Percentiles rank a stretch among this genome's conserved stretches.
phyloP scores from a whole-genome alignment of 2,797 vertebrate species.

The Acrossocheilus wenchowensis region DNA sequence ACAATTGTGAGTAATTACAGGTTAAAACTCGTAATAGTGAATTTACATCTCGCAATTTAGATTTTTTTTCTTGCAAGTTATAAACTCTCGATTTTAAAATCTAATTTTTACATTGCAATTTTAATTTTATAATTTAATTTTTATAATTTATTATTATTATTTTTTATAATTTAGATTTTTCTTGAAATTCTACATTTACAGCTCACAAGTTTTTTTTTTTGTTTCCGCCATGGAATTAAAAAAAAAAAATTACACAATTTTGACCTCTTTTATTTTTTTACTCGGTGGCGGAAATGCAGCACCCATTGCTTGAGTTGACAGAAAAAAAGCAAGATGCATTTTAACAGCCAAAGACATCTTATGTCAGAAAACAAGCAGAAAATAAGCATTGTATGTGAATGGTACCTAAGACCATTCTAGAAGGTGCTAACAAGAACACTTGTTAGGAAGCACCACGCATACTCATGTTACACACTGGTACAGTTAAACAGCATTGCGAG shows the following conservation, averaged over 20 bases:
- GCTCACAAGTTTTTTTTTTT: neutral
- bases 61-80: neutral
- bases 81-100: neutral
- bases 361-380: neutral
- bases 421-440: neutral
- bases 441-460: neutral
- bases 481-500: neutral
- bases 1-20: neutral
- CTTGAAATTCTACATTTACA: neutral
- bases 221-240: neutral
- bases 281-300: neutral
- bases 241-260: neutral
- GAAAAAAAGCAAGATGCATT: too few species aligned
- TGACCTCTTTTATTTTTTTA: neutral
- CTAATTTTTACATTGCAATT: too few species aligned
- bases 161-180: neutral
- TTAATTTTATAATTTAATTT: too few species aligned
- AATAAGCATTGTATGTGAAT: neutral
- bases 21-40: neutral
- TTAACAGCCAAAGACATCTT: neutral
- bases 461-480: neutral
- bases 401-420: neutral
- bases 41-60: neutral
- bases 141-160: too few species aligned
- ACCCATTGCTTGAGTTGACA: neutral